Conservation (phyloP, 2,888 invertebrate species). For the Lottia scabra region DNA sequence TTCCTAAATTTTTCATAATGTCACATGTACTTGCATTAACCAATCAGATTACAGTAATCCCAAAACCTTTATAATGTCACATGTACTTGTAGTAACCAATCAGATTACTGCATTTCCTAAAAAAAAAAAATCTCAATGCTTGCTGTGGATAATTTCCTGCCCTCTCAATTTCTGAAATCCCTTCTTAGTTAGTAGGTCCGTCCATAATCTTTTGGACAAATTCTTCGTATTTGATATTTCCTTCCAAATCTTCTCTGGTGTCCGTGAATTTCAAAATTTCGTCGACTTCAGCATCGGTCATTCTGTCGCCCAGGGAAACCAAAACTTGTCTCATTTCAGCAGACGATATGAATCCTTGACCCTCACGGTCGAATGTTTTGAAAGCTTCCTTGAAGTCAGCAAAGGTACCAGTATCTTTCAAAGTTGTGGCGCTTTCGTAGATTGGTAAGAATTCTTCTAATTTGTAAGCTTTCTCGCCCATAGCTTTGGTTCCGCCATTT, state of each 20-base stretch:
- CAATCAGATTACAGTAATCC: too few relatives aligned
- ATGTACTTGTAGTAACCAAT: too few relatives aligned
- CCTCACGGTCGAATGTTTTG: conserved; percentile 99
- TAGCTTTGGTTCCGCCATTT: conserved; percentile 55
- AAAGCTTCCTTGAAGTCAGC: conserved; percentile 99
- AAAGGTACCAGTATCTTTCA: conserved; percentile 97
- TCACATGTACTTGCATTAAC: too few relatives aligned
- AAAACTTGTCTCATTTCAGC: conserved; percentile 98
- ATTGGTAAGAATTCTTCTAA: conserved; percentile 99
- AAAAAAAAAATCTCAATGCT: too few relatives aligned
- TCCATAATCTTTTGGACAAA: neutral
- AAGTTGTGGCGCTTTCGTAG: conserved; percentile 94
- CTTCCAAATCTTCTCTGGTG: conserved; percentile 71
- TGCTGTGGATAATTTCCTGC: too few relatives aligned
- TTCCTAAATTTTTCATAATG: too few relatives aligned
- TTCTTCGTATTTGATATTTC: conserved; percentile 71
- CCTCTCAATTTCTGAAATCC: too few relatives aligned
- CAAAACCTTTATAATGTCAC: too few relatives aligned
- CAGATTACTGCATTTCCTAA: too few relatives aligned
- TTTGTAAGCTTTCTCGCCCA: conserved; percentile 88
- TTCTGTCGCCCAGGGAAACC: conserved; percentile 78
- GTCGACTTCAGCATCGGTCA: conserved; percentile 70
- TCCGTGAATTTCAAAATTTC: conserved; percentile 70
- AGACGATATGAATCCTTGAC: conserved; percentile 95
- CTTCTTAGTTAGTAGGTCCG: neutral